phyloP scores from a whole-genome alignment of 2,888 invertebrate species.

The Seira musarum region DNA sequence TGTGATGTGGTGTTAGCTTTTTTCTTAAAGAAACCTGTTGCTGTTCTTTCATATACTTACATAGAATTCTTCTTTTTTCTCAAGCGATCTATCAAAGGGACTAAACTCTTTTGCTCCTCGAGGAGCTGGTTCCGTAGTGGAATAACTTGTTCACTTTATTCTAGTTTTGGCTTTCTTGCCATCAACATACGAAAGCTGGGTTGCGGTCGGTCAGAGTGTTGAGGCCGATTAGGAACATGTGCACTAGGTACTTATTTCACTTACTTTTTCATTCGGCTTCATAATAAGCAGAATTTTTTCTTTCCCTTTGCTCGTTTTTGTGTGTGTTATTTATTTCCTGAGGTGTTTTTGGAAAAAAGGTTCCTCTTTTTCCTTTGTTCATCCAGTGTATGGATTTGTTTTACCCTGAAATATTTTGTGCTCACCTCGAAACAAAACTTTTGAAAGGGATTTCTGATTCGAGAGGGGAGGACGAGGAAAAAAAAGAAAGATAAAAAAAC shows the following conservation, averaged over 20 bases:
- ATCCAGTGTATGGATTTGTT: background rate
- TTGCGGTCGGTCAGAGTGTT: conserved; percentile 47
- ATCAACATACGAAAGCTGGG: conserved; percentile 43
- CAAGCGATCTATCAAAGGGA: conserved; percentile 5
- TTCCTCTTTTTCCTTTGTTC: conserved; percentile 8
- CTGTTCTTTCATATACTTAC: conserved; percentile 49
- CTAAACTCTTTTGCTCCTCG: conserved; percentile 3
- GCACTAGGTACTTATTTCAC: conserved; percentile 4
- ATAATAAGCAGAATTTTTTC: conserved; percentile 6
- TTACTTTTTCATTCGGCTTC: background rate
- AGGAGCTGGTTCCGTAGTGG: conserved; percentile 54
- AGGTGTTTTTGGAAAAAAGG: conserved; percentile 18
- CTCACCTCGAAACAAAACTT: background rate
- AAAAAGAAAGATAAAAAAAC: background rate
- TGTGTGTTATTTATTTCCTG: conserved; percentile 20
- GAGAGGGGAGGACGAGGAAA: background rate
- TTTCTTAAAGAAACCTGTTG: conserved; percentile 50
- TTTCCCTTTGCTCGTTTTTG: background rate
- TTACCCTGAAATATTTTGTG: background rate
- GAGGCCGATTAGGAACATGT: conserved; percentile 26
- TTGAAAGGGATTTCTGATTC: conserved; percentile 10
- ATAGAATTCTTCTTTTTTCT: conserved; percentile 21
- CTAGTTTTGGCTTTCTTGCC: conserved; percentile 61
- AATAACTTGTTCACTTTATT: conserved; percentile 59
- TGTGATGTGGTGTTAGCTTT: background rate